phyloP scores from a whole-genome alignment of 2,888 invertebrate genomes.

The Platycnemis pennipes region DNA sequence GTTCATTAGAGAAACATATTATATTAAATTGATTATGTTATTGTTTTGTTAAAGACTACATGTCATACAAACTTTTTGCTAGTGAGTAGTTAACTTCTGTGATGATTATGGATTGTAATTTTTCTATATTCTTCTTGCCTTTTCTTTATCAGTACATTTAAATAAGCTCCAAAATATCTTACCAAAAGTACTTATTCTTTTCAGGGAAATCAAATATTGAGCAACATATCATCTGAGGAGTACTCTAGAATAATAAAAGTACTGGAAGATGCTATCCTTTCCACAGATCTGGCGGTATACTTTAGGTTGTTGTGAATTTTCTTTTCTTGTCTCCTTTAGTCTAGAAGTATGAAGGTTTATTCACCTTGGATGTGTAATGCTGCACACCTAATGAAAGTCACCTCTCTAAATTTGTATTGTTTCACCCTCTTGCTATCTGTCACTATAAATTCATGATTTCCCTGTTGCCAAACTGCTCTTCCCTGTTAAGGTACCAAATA shows the following conservation, averaged over 20 bases:
- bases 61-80: not conserved
- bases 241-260: conserved; percentile 95
- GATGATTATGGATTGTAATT: not conserved
- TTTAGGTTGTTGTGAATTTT: conserved; percentile 84
- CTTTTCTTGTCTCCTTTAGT: conserved; percentile 48
- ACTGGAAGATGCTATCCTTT: conserved; percentile 95
- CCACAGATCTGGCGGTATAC: conserved; percentile 96
- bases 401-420: too few species aligned
- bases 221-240: conserved; percentile 93
- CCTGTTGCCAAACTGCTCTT: too few species aligned
- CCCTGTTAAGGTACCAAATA: too few species aligned
- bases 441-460: too few species aligned
- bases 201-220: conserved; percentile 92
- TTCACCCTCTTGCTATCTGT: too few species aligned
- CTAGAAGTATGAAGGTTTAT: conserved; percentile 64
- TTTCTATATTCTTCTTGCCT: not conserved
- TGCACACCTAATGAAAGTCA: too few species aligned
- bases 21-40: not conserved
- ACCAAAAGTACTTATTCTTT: conserved; percentile 71
- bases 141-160: not conserved
- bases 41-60: not conserved
- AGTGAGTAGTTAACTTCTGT: not conserved
- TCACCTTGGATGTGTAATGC: too few species aligned
- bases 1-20: not conserved
- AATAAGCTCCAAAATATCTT: not conserved